phyloP scores from a whole-genome alignment of 92 coral and sea anemone species.

The Epizoanthus illoricatus region DNA sequence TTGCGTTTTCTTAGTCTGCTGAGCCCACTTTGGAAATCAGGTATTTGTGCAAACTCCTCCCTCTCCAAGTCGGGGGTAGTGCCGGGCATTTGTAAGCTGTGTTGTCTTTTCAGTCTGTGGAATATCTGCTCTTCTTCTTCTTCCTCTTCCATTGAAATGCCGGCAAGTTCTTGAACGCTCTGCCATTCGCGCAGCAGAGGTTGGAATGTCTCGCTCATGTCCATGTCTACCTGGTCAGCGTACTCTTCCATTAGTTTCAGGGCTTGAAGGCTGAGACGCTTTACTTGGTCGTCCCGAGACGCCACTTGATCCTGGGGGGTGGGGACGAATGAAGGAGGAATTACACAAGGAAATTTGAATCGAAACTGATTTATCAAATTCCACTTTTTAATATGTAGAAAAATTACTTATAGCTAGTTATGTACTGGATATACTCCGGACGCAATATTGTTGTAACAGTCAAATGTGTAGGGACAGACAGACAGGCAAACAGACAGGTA shows the following conservation, averaged over 20 bases:
- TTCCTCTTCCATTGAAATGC: conserved; percentile 60
- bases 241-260: conserved; percentile 79
- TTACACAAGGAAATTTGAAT: neutral
- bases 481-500: neutral
- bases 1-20: neutral
- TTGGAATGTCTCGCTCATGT: conserved; percentile 80
- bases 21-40: conserved; percentile 5
- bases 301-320: conserved; percentile 70
- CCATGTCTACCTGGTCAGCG: conserved; percentile 76
- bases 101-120: conserved; percentile 49
- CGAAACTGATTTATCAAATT: too few species aligned
- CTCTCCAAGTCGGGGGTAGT: conserved; percentile 43
- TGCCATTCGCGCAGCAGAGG: conserved; percentile 90
- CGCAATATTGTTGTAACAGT: conserved; percentile 12
- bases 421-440: neutral
- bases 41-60: conserved; percentile 43
- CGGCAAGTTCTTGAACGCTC: conserved; percentile 89
- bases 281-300: conserved; percentile 70
- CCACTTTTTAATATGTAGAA: too few species aligned
- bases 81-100: conserved; percentile 33
- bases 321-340: neutral
- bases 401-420: too few species aligned
- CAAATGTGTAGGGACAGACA: neutral
- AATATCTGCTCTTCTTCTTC: conserved; percentile 45
- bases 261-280: conserved; percentile 78